phyloP scores from a whole-genome alignment of 2,113 vertebrate genomes.

The Phaethon lepturus region DNA sequence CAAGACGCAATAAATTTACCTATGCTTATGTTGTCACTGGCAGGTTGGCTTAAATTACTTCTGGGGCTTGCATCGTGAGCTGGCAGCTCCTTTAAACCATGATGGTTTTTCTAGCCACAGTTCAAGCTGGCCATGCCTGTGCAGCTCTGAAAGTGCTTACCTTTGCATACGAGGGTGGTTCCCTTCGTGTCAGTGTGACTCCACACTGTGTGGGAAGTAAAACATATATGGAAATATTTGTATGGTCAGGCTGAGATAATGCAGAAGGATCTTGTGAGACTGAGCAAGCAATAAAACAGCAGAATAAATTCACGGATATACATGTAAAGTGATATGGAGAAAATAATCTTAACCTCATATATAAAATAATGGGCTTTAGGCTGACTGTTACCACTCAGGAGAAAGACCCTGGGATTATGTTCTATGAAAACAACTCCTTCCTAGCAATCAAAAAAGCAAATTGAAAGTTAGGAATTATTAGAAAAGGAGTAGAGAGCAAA shows the following conservation, averaged over 20 bases:
- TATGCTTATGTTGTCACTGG: background rate
- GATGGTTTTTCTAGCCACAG: background rate
- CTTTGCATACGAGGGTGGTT: accelerated
- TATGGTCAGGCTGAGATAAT: constrained; percentile 3
- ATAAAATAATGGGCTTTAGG: constrained; percentile 21
- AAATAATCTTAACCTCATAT: constrained; percentile 44
- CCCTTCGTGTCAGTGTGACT: background rate
- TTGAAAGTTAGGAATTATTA: constrained; percentile 28
- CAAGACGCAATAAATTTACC: background rate
- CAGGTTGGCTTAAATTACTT: background rate
- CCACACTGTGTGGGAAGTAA: background rate
- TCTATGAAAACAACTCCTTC: constrained; percentile 50
- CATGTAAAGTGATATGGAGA: background rate
- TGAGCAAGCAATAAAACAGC: background rate
- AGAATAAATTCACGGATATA: constrained; percentile 15
- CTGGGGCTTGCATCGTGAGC: background rate
- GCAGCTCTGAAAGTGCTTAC: background rate
- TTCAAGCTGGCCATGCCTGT: background rate
- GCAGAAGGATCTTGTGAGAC: constrained; percentile 20
- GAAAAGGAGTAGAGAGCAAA: constrained; percentile 18
- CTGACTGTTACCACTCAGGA: constrained; percentile 6
- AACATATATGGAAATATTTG: background rate
- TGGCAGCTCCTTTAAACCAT: background rate
- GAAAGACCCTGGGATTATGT: constrained; percentile 37
- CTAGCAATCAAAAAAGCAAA: constrained; percentile 38